These are phyloP conservation scores for Harpagifer antarcticus DNA, from an alignment of 2,797 vertebrate species.

Conservation along the genomic window DNA sequence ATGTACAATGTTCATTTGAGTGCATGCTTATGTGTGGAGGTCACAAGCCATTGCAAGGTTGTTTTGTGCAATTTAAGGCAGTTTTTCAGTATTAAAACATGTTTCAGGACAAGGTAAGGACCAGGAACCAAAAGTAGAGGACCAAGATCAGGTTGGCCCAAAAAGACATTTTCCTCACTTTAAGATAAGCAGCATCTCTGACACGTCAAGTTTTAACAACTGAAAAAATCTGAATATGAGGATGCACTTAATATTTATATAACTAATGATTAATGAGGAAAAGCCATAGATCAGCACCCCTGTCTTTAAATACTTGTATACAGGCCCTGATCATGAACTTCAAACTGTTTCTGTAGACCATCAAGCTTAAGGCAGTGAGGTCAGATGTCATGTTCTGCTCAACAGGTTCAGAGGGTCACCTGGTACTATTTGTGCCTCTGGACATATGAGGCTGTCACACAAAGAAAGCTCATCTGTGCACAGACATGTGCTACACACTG, in stretches of 20 bases:
- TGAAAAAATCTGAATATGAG: not conserved
- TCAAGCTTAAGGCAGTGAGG: slow-evolving; percentile 63
- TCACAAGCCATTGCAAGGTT: not conserved
- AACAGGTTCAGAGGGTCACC: slow-evolving; percentile 78
- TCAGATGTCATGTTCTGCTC: slow-evolving; percentile 77
- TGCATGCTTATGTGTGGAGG: not conserved
- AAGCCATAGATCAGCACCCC: slow-evolving; percentile 4
- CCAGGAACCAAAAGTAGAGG: not conserved
- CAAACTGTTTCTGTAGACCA: slow-evolving; percentile 64
- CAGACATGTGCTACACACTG: slow-evolving; percentile 57
- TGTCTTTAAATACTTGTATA: slow-evolving; percentile 22
- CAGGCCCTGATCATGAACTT: slow-evolving; percentile 80
- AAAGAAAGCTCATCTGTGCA: slow-evolving; percentile 58
- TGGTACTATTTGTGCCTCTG: slow-evolving; percentile 62
- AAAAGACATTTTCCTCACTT: not conserved
- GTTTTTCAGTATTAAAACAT: not conserved
- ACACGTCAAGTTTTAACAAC: not conserved
- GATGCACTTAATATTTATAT: not conserved
- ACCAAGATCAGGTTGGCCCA: not conserved
- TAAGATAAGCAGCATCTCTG: not conserved
- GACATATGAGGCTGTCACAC: slow-evolving; percentile 57
- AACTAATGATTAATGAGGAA: not conserved
- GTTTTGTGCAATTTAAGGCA: not conserved
- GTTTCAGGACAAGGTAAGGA: not conserved
- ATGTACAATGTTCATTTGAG: not conserved